Percentiles rank a stretch among this genome's conserved stretches.
phyloP scores from a whole-genome alignment of 2,113 vertebrate species.

The Neolamprologus devosi region DNA sequence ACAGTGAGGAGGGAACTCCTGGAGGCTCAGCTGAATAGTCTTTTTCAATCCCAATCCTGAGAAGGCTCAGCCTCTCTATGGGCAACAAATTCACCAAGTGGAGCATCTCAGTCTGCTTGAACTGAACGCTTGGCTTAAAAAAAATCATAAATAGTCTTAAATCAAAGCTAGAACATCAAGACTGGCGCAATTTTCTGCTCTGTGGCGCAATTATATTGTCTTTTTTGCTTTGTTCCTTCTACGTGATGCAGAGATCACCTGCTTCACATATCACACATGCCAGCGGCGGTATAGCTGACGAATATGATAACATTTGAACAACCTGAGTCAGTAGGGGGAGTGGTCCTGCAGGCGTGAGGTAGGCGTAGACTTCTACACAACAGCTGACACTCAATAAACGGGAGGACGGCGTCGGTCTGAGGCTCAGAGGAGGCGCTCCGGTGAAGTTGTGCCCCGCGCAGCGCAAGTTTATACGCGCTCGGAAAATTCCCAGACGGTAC shows the following conservation, averaged over 20 bases:
- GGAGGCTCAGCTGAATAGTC: conserved; percentile 22
- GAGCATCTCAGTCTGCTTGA: background rate
- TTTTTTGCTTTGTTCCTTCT: background rate
- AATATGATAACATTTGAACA: background rate
- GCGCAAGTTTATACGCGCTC: background rate
- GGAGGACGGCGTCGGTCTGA: background rate
- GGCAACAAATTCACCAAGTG: background rate
- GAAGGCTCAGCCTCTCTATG: background rate
- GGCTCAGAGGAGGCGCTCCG: background rate
- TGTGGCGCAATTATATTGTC: background rate
- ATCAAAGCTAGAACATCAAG: background rate
- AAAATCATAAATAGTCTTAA: background rate
- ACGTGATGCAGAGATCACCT: background rate
- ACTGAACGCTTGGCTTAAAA: background rate
- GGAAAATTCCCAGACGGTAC: background rate
- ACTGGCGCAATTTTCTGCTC: background rate
- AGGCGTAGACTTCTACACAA: conserved; percentile 3
- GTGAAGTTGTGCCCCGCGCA: background rate
- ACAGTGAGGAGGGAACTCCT: conserved; percentile 17
- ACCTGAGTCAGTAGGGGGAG: conserved; percentile 32
- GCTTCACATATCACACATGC: background rate
- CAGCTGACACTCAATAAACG: conserved; percentile 28
- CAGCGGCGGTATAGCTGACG: background rate
- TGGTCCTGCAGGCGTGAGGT: conserved; percentile 13
- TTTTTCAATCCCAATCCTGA: conserved; percentile 15